Percentiles rank a stretch among this genome's conserved stretches.
These are phyloP conservation scores for Ceratosolen fusciceps DNA, from an alignment of 1,140 invertebrate species.

Conservation along the genomic window DNA sequence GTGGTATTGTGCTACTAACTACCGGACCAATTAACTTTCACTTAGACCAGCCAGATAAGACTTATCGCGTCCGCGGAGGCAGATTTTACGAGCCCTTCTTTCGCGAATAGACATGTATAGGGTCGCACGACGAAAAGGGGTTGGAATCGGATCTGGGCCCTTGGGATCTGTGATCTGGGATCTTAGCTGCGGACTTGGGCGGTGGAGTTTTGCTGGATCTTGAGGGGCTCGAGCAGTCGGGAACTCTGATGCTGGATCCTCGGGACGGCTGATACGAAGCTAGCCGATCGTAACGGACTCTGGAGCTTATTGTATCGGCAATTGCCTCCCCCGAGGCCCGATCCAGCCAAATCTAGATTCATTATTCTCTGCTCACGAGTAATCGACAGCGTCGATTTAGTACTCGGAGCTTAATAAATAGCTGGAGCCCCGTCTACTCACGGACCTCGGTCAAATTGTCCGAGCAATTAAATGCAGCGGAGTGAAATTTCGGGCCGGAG, in stretches of 20 bases:
- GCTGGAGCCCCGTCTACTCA: too few relatives aligned
- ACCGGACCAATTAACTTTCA: conserved; percentile 70
- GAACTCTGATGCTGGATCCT: too few relatives aligned
- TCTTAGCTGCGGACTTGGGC: too few relatives aligned
- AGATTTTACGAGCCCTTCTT: conserved; percentile 60
- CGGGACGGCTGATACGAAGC: background rate
- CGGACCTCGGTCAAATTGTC: too few relatives aligned
- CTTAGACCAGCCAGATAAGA: conserved; percentile 68
- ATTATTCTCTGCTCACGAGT: too few relatives aligned
- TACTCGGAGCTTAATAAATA: background rate
- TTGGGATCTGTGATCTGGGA: too few relatives aligned
- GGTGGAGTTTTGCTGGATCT: too few relatives aligned
- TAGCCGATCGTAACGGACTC: background rate
- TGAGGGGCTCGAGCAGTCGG: too few relatives aligned
- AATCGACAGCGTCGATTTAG: too few relatives aligned
- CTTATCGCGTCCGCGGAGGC: conserved; percentile 65
- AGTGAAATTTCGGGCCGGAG: background rate
- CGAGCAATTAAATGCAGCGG: background rate
- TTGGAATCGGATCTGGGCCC: conserved; percentile 51
- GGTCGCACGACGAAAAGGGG: conserved; percentile 41
- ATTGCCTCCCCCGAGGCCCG: too few relatives aligned
- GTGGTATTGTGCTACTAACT: conserved; percentile 57
- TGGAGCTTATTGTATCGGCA: conserved; percentile 29
- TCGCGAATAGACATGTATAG: background rate
- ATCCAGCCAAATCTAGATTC: too few relatives aligned